These are phyloP conservation scores for Drosophila maculinotata DNA, from an alignment of 2,888 invertebrate genomes.

Conservation along the genomic window DNA sequence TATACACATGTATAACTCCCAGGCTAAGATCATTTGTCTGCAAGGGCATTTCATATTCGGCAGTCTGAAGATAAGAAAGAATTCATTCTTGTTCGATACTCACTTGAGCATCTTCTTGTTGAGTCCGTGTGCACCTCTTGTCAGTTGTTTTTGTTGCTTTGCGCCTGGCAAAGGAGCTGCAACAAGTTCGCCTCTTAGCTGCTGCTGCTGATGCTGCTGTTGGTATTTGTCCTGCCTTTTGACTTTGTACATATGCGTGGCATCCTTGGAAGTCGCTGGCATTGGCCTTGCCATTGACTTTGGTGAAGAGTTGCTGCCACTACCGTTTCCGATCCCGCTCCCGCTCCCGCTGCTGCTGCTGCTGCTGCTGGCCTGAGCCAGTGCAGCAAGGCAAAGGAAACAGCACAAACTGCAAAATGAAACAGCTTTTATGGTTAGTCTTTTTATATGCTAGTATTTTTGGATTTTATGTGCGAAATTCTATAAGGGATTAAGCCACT, in stretches of 20 bases:
- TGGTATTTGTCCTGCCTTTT: slow-evolving; percentile 75
- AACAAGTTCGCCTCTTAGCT: slow-evolving; percentile 23
- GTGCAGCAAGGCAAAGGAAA: slow-evolving; percentile 63
- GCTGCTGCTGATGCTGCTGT: slow-evolving; percentile 40
- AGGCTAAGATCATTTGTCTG: neutral
- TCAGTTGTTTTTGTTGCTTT: slow-evolving; percentile 59
- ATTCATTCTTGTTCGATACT: slow-evolving; percentile 58
- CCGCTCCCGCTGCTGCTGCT: slow-evolving; percentile 28
- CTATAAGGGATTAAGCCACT: slow-evolving; percentile 63
- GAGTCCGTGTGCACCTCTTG: slow-evolving; percentile 79
- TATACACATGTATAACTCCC: no score
- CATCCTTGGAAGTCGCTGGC: slow-evolving; percentile 55
- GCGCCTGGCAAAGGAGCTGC: slow-evolving; percentile 51
- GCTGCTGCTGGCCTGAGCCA: slow-evolving; percentile 45
- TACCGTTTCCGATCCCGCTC: slow-evolving; percentile 14
- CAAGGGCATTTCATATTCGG: slow-evolving; percentile 3
- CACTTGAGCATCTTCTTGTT: slow-evolving; percentile 84
- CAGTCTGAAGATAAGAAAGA: neutral
- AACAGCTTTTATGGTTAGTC: slow-evolving; percentile 64
- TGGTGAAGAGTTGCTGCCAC: slow-evolving; percentile 33
- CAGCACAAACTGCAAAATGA: slow-evolving; percentile 77
- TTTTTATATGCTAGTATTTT: slow-evolving; percentile 48
- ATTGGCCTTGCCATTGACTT: slow-evolving; percentile 41
- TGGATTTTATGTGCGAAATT: slow-evolving; percentile 65
- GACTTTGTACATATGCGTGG: slow-evolving; percentile 74